Percentiles rank a stretch among this genome's conserved stretches.
Evolutionary conservation across 2,797 vertebrate species (phyloP).

Genomic region (Sebastes baramenuke): DNA sequence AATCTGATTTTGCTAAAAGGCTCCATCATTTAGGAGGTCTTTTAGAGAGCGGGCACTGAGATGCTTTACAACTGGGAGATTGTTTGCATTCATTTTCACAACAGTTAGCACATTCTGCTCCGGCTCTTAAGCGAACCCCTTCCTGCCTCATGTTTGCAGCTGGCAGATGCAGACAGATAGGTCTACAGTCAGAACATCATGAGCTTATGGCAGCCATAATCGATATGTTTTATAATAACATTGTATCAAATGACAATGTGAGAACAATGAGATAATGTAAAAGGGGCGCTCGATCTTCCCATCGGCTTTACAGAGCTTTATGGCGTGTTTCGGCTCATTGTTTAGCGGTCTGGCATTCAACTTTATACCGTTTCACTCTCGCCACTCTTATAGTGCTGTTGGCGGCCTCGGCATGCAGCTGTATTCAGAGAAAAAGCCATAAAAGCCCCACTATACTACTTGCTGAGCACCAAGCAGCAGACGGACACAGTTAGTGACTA

Average conservation of each 20-base stretch:
- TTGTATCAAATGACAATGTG: neutral
- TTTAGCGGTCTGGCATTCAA: neutral
- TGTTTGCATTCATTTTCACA: conserved; percentile 74
- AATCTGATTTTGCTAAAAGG: conserved; percentile 79
- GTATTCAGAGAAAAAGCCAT: neutral
- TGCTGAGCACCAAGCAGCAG: neutral
- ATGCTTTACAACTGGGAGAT: conserved; percentile 62
- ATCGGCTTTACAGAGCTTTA: neutral
- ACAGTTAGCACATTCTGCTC: conserved; percentile 69
- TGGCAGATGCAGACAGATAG: conserved; percentile 34
- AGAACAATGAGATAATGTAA: neutral
- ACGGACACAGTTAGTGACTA: neutral
- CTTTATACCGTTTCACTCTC: neutral
- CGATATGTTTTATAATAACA: neutral
- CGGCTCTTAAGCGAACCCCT: conserved; percentile 60
- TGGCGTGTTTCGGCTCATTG: neutral
- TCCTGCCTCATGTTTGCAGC: conserved; percentile 37
- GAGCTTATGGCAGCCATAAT: neutral
- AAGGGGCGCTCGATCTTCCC: neutral
- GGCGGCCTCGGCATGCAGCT: neutral
- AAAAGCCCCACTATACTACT: neutral
- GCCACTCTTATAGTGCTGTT: neutral
- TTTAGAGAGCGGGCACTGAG: conserved; percentile 65
- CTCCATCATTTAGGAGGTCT: conserved; percentile 71
- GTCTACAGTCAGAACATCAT: conserved; percentile 31